These are phyloP conservation scores for Adela reaumurella DNA, from an alignment of 2,888 invertebrate species.

Conservation along the genomic window DNA sequence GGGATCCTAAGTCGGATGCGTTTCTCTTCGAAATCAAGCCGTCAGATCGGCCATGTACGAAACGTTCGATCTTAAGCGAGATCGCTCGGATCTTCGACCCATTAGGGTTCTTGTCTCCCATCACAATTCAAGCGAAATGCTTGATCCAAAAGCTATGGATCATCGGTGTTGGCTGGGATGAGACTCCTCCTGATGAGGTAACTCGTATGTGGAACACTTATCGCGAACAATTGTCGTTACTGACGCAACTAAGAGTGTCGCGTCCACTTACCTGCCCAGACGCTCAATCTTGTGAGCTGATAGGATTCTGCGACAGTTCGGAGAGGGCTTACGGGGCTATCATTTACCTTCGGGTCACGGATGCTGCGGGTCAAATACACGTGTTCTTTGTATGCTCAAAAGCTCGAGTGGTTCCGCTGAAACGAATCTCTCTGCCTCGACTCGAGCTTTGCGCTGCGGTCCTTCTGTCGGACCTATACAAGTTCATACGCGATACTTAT, in stretches of 20 bases:
- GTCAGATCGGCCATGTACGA: neutral
- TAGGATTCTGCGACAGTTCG: too few relatives aligned
- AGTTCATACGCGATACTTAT: too few relatives aligned
- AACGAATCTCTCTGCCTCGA: conserved; percentile 14
- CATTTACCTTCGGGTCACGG: too few relatives aligned
- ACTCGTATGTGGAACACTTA: too few relatives aligned
- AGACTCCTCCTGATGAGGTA: conserved; percentile 1
- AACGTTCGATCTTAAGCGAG: neutral
- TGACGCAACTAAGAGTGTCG: too few relatives aligned
- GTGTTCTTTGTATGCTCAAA: too few relatives aligned
- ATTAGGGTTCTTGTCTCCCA: conserved; percentile 1
- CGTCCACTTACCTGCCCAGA: too few relatives aligned
- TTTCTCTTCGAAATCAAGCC: neutral
- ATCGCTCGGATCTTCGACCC: conserved; percentile 1
- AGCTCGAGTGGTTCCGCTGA: conserved; percentile 5
- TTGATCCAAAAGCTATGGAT: neutral
- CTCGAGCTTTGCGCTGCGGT: conserved; percentile 19
- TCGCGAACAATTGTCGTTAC: too few relatives aligned
- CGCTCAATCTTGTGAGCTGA: too few relatives aligned
- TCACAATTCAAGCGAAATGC: neutral
- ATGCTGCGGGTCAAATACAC: too few relatives aligned
- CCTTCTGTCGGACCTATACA: conserved; percentile 9
- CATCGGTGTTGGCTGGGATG: neutral
- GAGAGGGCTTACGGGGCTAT: too few relatives aligned
- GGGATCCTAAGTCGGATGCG: conserved; percentile 1